These are phyloP conservation scores for Asbolus verrucosus DNA, from an alignment of 1,140 invertebrate species.

Conservation along the genomic window DNA sequence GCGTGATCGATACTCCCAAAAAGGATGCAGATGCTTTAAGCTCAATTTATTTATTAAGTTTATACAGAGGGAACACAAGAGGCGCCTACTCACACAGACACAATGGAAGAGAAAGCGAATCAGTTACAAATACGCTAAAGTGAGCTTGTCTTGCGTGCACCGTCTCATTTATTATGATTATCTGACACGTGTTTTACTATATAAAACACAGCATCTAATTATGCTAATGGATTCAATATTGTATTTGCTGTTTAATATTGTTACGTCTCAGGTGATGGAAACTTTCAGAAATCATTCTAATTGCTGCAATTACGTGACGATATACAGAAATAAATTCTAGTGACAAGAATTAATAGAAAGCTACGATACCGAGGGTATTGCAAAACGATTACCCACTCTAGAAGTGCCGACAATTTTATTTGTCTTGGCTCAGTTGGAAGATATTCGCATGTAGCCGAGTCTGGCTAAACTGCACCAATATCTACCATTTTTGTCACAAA, in stretches of 20 bases:
- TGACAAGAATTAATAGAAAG: too few species aligned
- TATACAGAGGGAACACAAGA: constrained; percentile 16
- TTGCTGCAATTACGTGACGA: constrained; percentile 20
- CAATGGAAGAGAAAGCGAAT: constrained; percentile 50
- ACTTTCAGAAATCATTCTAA: constrained; percentile 24
- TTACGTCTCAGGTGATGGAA: constrained; percentile 33
- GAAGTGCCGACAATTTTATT: too few species aligned
- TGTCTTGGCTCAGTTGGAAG: too few species aligned
- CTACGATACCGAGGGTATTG: too few species aligned
- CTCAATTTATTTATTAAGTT: constrained; percentile 34
- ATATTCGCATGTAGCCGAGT: too few species aligned
- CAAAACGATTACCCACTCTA: too few species aligned
- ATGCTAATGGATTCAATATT: constrained; percentile 24
- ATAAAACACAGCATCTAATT: constrained; percentile 42
- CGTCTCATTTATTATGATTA: constrained; percentile 44
- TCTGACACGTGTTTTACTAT: constrained; percentile 42
- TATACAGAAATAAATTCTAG: not conserved
- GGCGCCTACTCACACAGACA: constrained; percentile 40
- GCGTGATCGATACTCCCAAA: constrained; percentile 7
- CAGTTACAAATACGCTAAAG: constrained; percentile 48
- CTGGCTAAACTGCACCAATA: too few species aligned
- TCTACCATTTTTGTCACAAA: too few species aligned
- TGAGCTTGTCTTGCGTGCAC: constrained; percentile 41
- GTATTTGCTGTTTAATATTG: constrained; percentile 18
- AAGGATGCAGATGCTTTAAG: constrained; percentile 32